These are phyloP conservation scores for Platycheirus albimanus DNA, from an alignment of 2,888 invertebrate genomes.

Conservation along the genomic window DNA sequence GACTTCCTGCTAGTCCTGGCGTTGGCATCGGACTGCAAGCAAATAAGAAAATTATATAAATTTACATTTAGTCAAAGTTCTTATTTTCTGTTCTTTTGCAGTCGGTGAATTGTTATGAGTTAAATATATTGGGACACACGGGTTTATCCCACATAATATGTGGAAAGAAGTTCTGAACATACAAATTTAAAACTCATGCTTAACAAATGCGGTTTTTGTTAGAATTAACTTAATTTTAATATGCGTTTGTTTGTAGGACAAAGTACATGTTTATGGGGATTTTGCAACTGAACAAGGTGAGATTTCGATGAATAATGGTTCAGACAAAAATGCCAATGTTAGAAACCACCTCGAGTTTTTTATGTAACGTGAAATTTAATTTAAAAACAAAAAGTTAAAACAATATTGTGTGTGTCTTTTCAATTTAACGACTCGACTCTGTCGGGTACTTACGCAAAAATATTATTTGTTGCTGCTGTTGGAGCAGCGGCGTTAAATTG, in stretches of 20 bases:
- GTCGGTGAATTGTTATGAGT: background rate
- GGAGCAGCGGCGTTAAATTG: slow-evolving; percentile 81
- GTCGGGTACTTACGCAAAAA: slow-evolving; percentile 82
- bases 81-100: background rate
- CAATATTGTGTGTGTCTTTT: slow-evolving; percentile 16
- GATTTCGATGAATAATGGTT: background rate
- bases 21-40: slow-evolving; percentile 79
- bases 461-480: slow-evolving; percentile 80
- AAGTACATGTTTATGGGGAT: slow-evolving; percentile 14
- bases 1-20: slow-evolving; percentile 76
- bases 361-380: background rate
- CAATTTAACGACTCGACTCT: slow-evolving; percentile 39
- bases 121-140: background rate
- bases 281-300: background rate
- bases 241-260: slow-evolving; percentile 39
- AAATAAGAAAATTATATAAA: slow-evolving; percentile 5
- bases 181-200: slow-evolving; percentile 51
- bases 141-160: slow-evolving; percentile 1
- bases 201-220: slow-evolving; percentile 46
- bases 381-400: slow-evolving; percentile 35
- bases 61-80: background rate
- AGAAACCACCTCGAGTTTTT: background rate
- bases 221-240: slow-evolving; percentile 15
- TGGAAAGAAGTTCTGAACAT: slow-evolving; percentile 22
- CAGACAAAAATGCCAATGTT: background rate